Conservation (phyloP, 92 coral and sea anemone species). For the Virgularia gustaviana region DNA sequence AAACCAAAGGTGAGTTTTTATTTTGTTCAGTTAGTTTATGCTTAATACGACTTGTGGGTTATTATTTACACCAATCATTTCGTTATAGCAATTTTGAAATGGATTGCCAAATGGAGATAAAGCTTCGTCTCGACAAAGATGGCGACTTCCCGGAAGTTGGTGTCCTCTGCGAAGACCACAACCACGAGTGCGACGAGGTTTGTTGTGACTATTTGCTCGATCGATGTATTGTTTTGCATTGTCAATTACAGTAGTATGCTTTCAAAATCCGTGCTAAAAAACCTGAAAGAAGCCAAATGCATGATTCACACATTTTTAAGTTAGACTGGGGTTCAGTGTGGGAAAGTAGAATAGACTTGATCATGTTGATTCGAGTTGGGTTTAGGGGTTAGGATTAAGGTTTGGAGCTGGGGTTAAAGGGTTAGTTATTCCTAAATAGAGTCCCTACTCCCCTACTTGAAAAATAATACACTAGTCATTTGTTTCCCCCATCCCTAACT, state of each 20-base stretch:
- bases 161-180: neutral
- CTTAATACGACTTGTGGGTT: neutral
- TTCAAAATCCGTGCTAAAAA: no score
- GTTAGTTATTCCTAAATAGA: neutral
- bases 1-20: neutral
- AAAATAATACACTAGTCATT: no score
- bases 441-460: neutral
- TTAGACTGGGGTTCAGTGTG: no score
- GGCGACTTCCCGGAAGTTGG: neutral
- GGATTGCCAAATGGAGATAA: slow-evolving; percentile 10
- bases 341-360: no score
- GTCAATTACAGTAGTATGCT: no score
- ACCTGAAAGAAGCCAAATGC: no score
- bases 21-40: neutral
- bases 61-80: neutral
- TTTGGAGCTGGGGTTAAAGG: no score
- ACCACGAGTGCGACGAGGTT: slow-evolving; percentile 2
- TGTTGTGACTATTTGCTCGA: neutral
- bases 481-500: no score
- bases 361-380: no score
- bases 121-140: neutral
- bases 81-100: neutral
- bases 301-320: no score
- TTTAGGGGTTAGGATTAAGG: no score
- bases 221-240: no score